Conservation (phyloP, 2,113 vertebrate genomes). For the Sylvilagus bachmani region DNA sequence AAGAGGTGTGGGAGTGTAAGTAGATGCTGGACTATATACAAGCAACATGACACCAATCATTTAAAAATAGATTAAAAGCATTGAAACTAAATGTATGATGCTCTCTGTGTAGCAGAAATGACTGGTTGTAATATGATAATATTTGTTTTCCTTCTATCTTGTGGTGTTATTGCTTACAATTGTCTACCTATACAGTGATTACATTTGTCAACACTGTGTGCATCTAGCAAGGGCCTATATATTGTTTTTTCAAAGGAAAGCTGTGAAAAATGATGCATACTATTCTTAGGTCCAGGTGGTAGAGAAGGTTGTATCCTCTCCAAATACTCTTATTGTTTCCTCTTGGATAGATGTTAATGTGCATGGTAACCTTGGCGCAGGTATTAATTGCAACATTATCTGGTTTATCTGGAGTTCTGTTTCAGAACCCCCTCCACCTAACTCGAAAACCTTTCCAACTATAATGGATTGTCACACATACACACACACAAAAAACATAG, state of each 20-base stretch:
- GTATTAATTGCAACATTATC: background rate
- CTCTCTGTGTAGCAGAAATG: background rate
- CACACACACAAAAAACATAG: background rate
- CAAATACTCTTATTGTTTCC: background rate
- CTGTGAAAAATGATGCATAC: background rate
- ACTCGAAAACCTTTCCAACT: background rate
- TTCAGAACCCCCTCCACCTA: background rate
- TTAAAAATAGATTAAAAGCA: background rate
- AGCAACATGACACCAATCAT: background rate
- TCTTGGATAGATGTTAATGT: background rate
- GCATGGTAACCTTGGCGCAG: background rate
- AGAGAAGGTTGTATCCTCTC: background rate
- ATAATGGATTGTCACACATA: background rate
- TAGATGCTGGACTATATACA: background rate
- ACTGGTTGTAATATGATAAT: background rate
- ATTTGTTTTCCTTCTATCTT: background rate
- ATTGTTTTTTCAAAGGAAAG: background rate
- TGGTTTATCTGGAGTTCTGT: no score
- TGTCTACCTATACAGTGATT: no score
- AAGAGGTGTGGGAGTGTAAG: background rate
- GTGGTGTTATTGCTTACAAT: background rate
- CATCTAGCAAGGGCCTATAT: background rate
- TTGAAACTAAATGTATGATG: background rate
- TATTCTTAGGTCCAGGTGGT: background rate
- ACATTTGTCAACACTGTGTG: slow-evolving; percentile 17